phyloP scores from a whole-genome alignment of 1,140 invertebrate genomes.

The Trinorchestia longiramus region DNA sequence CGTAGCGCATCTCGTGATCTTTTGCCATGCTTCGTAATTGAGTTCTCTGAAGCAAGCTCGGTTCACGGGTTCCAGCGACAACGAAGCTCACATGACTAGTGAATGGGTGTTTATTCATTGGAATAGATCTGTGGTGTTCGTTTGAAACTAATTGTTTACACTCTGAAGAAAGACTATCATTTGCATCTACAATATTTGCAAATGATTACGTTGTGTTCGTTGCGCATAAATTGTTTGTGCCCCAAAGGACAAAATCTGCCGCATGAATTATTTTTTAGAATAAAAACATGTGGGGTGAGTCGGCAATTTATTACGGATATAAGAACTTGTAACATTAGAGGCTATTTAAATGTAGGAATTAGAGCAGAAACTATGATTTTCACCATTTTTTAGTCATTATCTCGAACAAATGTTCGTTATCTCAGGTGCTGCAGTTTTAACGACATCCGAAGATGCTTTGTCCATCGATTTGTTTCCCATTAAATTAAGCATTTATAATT shows the following conservation, averaged over 20 bases:
- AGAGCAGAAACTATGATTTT: background rate
- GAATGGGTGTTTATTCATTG: background rate
- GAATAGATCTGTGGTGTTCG: background rate
- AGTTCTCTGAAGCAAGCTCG: background rate
- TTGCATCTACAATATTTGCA: background rate
- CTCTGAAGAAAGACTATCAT: background rate
- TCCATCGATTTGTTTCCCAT: no score
- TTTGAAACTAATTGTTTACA: background rate
- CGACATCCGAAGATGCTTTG: no score
- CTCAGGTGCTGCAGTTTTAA: no score
- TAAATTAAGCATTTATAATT: no score
- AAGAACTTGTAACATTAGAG: background rate
- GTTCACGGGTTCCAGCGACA: background rate
- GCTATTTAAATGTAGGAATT: background rate
- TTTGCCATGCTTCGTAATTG: background rate
- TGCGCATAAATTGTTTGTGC: background rate
- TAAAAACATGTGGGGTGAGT: background rate
- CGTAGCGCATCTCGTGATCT: background rate
- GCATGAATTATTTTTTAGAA: background rate
- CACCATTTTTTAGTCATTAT: no score
- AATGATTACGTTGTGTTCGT: background rate
- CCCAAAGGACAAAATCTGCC: background rate
- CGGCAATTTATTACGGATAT: background rate
- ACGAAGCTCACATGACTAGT: background rate
- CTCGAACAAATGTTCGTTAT: no score